phyloP scores from a whole-genome alignment of 2,797 vertebrate species.

The Diplodus puntazzo region DNA sequence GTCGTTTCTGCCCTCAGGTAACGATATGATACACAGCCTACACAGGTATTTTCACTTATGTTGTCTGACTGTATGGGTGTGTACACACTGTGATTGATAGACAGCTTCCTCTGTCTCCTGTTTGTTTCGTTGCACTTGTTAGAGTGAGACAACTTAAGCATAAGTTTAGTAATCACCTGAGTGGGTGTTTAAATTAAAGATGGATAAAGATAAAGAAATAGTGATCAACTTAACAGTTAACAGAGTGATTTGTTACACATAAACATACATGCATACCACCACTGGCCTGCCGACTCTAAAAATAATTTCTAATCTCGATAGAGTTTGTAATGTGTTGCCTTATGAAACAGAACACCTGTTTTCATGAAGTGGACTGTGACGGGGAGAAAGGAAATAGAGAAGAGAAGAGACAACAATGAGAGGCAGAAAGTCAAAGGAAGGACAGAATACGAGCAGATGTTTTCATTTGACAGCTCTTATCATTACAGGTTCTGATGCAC shows the following conservation, averaged over 20 bases:
- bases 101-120: background rate
- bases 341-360: background rate
- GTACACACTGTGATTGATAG: background rate
- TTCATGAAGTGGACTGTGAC: conserved; percentile 7
- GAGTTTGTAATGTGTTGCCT: background rate
- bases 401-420: conserved; percentile 12
- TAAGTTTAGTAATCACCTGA: background rate
- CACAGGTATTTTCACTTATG: conserved; percentile 1
- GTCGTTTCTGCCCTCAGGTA: background rate
- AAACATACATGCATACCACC: background rate
- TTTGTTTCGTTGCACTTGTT: background rate
- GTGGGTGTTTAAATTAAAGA: conserved; percentile 1
- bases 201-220: background rate
- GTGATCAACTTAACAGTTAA: too few relatives aligned
- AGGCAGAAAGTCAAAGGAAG: conserved; percentile 13
- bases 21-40: background rate
- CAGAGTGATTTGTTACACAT: background rate
- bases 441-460: conserved; percentile 42
- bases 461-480: conserved; percentile 58
- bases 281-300: background rate
- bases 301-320: background rate
- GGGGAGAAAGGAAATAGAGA: background rate
- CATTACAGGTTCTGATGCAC: conserved; percentile 37
- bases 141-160: background rate
- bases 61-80: background rate